A percentile compares a stretch with the other conserved stretches of the same genome.
These are phyloP conservation scores for Aegithalos caudatus DNA, from an alignment of 2,113 vertebrate species.

Conservation along the genomic window DNA sequence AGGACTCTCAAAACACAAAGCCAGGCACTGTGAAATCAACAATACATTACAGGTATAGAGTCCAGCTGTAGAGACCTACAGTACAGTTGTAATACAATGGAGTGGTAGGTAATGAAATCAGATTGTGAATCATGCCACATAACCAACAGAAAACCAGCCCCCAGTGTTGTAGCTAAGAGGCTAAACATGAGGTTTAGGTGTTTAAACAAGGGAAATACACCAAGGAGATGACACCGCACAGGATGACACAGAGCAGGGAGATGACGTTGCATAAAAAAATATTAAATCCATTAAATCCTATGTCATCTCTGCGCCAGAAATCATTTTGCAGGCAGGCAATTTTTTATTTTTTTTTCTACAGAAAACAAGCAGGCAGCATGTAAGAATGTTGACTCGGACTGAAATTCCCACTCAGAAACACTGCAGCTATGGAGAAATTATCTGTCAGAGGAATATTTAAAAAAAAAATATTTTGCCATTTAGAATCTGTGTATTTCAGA, in stretches of 20 bases:
- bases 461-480: not conserved
- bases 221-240: not conserved
- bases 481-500: not conserved
- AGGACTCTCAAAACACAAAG: not conserved
- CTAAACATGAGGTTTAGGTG: not conserved
- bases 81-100: not conserved
- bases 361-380: not conserved
- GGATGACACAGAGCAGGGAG: not conserved
- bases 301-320: not conserved
- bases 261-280: not conserved
- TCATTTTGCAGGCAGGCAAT: not conserved
- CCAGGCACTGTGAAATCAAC: not conserved
- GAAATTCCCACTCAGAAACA: not conserved
- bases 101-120: not conserved
- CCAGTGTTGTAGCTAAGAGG: not conserved
- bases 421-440: not conserved
- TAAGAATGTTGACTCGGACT: not conserved
- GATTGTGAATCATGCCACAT: not conserved
- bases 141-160: not conserved
- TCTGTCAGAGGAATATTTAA: not conserved
- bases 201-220: not conserved
- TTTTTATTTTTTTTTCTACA: not conserved
- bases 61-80: not conserved
- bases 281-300: not conserved
- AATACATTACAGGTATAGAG: not conserved